These are phyloP conservation scores for Drosophila greeni DNA, from an alignment of 2,888 invertebrate genomes.

Conservation along the genomic window DNA sequence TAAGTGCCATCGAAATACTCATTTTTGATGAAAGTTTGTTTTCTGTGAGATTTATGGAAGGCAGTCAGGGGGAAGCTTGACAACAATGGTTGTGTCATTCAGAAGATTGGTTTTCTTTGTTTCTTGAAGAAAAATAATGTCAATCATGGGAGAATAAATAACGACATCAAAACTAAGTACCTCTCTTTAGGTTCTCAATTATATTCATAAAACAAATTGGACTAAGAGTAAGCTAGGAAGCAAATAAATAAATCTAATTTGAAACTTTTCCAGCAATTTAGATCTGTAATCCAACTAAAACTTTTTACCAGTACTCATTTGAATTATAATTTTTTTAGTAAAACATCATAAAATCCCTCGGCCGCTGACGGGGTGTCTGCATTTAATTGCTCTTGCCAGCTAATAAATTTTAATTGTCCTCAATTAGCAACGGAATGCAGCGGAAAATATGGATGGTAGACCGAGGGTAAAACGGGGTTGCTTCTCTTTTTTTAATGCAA, in stretches of 20 bases:
- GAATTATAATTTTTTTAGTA: conserved; percentile 3
- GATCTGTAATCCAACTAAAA: background rate
- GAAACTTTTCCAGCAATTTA: background rate
- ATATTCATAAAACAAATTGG: background rate
- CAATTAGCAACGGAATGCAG: conserved; percentile 71
- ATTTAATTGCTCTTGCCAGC: conserved; percentile 73
- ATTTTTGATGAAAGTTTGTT: background rate
- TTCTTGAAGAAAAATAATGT: background rate
- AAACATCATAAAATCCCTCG: conserved; percentile 33
- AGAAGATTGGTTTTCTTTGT: background rate
- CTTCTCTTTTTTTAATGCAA: conserved; percentile 45
- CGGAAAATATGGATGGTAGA: conserved; percentile 44
- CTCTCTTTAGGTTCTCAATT: background rate
- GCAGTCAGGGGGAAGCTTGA: background rate
- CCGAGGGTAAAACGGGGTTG: conserved; percentile 16
- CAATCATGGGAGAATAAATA: background rate
- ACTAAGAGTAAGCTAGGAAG: background rate
- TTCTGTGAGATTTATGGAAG: background rate
- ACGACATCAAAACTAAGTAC: background rate
- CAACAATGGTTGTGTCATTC: background rate
- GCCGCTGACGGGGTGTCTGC: conserved; percentile 43
- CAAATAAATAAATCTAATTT: background rate
- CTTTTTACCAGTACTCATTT: background rate
- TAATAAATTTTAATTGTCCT: conserved; percentile 74
- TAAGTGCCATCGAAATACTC: background rate